phyloP scores from a whole-genome alignment of 2,113 vertebrate species.

The Hymenochirus boettgeri region DNA sequence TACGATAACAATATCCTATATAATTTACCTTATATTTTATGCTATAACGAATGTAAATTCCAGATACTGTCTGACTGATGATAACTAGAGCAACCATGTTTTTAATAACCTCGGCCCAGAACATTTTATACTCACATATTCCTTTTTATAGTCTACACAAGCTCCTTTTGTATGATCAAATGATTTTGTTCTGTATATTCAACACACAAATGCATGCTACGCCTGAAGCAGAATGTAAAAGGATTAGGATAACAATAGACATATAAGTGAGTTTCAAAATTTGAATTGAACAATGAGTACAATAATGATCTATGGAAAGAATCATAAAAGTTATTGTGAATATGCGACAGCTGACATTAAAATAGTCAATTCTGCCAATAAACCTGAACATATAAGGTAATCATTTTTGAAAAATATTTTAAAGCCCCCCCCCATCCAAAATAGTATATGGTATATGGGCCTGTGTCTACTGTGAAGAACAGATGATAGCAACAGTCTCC shows the following conservation, averaged over 20 bases:
- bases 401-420: not conserved
- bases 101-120: not conserved
- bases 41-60: no score
- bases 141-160: not conserved
- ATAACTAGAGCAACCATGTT: not conserved
- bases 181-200: slow-evolving; percentile 1
- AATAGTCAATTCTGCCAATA: slow-evolving; percentile 2
- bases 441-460: no score
- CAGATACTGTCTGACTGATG: not conserved
- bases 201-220: not conserved
- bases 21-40: no score
- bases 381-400: not conserved
- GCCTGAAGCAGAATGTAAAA: not conserved
- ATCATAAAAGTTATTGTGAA: slow-evolving; percentile 8
- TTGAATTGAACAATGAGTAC: not conserved
- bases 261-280: not conserved
- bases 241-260: not conserved
- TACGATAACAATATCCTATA: no score
- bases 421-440: no score
- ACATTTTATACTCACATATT: not conserved
- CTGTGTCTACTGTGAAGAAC: no score
- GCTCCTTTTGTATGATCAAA: not conserved
- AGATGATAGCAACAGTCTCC: no score
- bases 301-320: not conserved
- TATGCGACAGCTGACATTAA: slow-evolving; percentile 3